Evolutionary conservation across 1,140 invertebrate species (phyloP).

Genomic region (Dysdera silvatica): DNA sequence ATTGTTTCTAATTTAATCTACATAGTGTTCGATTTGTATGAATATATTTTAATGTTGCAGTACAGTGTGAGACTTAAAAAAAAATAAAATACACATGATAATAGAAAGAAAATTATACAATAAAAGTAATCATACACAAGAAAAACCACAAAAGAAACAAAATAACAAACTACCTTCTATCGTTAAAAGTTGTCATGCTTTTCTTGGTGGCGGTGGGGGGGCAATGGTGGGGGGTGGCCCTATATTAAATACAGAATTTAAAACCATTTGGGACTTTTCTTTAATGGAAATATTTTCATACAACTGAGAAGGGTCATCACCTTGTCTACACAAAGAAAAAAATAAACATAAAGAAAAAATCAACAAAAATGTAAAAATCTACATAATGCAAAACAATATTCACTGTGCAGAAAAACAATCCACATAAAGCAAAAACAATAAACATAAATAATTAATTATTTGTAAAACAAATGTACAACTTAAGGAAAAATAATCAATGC

Average conservation of each 20-base stretch:
- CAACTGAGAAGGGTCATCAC: slow-evolving; percentile 42
- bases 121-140: neutral
- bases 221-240: slow-evolving; percentile 39
- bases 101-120: neutral
- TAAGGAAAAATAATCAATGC: neutral
- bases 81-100: neutral
- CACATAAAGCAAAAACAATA: neutral
- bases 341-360: slow-evolving; percentile 13
- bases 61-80: neutral
- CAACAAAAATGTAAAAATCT: too few relatives aligned
- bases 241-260: slow-evolving; percentile 35
- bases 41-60: too few relatives aligned
- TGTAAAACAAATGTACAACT: neutral
- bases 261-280: slow-evolving; percentile 36
- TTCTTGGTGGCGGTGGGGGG: slow-evolving; percentile 36
- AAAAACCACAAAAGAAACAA: neutral
- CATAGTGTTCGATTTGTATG: too few relatives aligned
- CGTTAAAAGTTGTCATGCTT: slow-evolving; percentile 24
- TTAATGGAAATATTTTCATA: slow-evolving; percentile 46
- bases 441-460: neutral
- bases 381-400: too few relatives aligned
- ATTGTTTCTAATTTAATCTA: too few relatives aligned
- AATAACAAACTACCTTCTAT: neutral
- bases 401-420: too few relatives aligned
- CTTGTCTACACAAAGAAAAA: slow-evolving; percentile 38